Conservation (phyloP, 2,113 vertebrate genomes). For the Peucedramus taeniatus region DNA sequence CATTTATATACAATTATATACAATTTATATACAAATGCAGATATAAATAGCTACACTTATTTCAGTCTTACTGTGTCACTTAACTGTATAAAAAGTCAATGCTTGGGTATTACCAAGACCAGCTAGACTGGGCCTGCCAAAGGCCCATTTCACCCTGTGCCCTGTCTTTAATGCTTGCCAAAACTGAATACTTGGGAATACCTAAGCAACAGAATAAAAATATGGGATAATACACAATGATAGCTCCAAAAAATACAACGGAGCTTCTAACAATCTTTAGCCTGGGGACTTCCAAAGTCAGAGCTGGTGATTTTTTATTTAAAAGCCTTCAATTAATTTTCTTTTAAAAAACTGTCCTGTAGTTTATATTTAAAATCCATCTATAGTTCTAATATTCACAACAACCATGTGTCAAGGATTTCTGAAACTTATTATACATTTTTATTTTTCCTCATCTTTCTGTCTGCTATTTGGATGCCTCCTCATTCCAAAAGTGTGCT, state of each 20-base stretch:
- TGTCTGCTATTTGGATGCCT: background rate
- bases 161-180: background rate
- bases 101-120: background rate
- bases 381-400: background rate
- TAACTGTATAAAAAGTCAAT: background rate
- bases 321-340: background rate
- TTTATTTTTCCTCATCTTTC: background rate
- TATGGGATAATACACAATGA: fast-evolving
- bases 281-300: background rate
- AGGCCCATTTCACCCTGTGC: background rate
- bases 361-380: background rate
- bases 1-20: background rate
- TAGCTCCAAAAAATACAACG: background rate
- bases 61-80: background rate
- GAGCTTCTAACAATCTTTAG: background rate
- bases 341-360: background rate
- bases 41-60: background rate
- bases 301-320: background rate
- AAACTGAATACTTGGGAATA: background rate
- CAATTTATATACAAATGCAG: background rate
- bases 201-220: background rate
- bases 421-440: background rate
- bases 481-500: background rate
- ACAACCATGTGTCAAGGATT: background rate
- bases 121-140: background rate